phyloP scores from a whole-genome alignment of 2,113 vertebrate genomes.

The Nematolebias whitei region DNA sequence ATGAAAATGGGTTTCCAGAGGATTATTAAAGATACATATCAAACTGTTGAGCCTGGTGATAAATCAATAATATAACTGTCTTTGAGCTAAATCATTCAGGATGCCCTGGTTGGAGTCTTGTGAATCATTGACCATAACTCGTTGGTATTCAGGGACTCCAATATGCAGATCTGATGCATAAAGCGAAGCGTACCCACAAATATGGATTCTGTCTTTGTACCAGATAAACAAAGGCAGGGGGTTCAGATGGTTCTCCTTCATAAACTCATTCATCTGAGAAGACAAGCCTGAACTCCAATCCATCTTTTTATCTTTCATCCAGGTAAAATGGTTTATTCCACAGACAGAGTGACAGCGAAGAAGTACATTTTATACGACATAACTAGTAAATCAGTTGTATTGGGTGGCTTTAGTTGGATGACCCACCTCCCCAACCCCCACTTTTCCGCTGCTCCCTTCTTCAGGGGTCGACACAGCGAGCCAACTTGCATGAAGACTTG shows the following conservation, averaged over 20 bases:
- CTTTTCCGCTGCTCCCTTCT: no score
- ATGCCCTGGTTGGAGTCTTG: background rate
- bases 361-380: background rate
- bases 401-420: background rate
- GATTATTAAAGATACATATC: constrained; percentile 16
- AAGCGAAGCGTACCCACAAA: background rate
- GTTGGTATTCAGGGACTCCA: background rate
- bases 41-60: constrained; percentile 7
- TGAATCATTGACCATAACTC: constrained; percentile 24
- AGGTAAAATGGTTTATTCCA: background rate
- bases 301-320: no score
- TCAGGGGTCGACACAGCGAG: no score
- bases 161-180: background rate
- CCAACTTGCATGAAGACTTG: no score
- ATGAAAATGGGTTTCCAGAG: constrained; percentile 13
- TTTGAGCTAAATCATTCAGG: constrained; percentile 24
- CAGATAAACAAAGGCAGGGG: background rate
- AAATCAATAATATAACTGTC: constrained; percentile 15
- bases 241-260: background rate
- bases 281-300: no score
- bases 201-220: background rate
- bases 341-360: background rate
- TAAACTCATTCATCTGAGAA: no score
- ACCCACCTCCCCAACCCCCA: no score
- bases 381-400: background rate